These are phyloP conservation scores for Mugil cephalus DNA, from an alignment of 2,113 vertebrate genomes.

Conservation along the genomic window DNA sequence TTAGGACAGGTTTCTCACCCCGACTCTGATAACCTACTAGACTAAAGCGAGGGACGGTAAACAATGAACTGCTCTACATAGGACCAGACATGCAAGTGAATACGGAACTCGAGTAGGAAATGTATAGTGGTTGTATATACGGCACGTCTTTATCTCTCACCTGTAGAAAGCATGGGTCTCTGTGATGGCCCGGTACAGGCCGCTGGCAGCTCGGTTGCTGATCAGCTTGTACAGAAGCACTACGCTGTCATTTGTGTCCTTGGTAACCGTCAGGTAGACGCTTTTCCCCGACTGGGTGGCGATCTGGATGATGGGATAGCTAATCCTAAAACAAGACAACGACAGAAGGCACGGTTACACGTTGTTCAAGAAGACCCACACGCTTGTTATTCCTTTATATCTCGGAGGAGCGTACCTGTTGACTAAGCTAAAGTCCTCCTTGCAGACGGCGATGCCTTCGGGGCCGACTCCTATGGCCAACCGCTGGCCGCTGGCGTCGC, in stretches of 20 bases:
- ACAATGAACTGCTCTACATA: not conserved
- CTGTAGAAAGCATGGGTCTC: constrained; percentile 99
- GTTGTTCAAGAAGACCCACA: not conserved
- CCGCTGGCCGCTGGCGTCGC: constrained; percentile 91
- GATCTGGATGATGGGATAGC: constrained; percentile 98
- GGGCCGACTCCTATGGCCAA: constrained; percentile 94
- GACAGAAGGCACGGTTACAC: not conserved
- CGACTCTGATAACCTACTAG: not conserved
- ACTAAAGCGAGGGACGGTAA: not conserved
- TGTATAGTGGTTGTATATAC: too few relatives aligned
- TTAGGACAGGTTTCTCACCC: not conserved
- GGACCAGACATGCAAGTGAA: not conserved
- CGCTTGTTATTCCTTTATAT: not conserved
- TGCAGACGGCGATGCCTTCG: constrained; percentile 94
- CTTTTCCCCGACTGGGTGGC: constrained; percentile 98
- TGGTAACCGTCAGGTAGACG: constrained; percentile 95
- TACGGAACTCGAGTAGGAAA: not conserved
- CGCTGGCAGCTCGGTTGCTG: constrained; percentile 96
- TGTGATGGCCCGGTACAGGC: constrained; percentile 95
- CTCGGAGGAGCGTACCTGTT: constrained; percentile 85
- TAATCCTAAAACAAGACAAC: constrained; percentile 80
- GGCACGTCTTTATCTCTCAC: constrained; percentile 70
- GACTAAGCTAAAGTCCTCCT: constrained; percentile 92
- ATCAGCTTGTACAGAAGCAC: constrained; percentile 96
- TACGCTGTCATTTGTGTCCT: constrained; percentile 93